Evolutionary conservation across 92 coral and sea anemone species (phyloP), one percentile per base, ranked within the genome.

Genomic region (Actinernus sp.): DNA sequence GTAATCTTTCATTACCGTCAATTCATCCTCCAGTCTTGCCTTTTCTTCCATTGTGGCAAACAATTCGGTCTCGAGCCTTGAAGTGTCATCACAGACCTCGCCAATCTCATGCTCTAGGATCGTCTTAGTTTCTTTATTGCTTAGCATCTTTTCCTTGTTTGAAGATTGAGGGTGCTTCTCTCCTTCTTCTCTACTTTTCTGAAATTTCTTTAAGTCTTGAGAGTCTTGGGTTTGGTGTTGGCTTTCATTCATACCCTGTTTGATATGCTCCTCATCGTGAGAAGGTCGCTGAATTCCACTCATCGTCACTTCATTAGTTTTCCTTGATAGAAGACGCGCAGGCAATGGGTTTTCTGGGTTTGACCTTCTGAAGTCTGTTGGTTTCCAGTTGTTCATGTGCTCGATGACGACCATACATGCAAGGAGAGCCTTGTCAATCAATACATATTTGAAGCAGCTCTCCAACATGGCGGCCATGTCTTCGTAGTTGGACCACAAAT

Each of bases 11-110:
- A 90, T 76, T 59, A 64, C 83, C 16, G 68, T 73, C 38, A 90
- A 38, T 59, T 90, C 96, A 33, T 90, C 96, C 37, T 90, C 96
- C 11, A 90, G 78, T 48, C 86, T 83, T 6, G 96, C 70, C 67
- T 81, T 90, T 49, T 90, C 96, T 52, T 90, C 96, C 89, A 90
- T 90, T 12, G 86, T 85, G 33, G 96, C 88, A 31, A 90, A 90
- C 21, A 90, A 78, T 57, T 90, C 96, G 13, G 89, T 90, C 45
- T 90, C 96, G 43, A 90, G 69, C 38, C 76, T 70, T 4, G 85
- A 74, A 3, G 96, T 90, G 54, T 90, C 96, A 34, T 90, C 96
- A 59, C 80, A 79, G 27, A 76, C 64, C 23, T 90, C 89, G 31
- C 58, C 61, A 3, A 90, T 64, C 65, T 90, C 96, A 47, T 63